Conservation (phyloP, 2,888 invertebrate species). For the Heterodera filipjevi region DNA sequence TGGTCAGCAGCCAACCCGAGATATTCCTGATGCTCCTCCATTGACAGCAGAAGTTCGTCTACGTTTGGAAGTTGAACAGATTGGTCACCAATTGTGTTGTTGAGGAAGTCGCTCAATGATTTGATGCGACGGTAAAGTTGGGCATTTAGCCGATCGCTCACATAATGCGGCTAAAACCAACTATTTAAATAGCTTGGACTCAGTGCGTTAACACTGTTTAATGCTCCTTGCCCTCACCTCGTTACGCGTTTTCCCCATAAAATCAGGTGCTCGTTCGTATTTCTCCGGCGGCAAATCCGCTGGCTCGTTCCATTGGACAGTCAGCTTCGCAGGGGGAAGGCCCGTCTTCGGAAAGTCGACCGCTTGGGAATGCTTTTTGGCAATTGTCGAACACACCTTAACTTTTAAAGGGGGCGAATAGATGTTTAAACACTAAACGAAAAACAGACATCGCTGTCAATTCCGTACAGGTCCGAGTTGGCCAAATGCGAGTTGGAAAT, state of each 20-base stretch:
- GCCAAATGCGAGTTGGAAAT: conserved; percentile 64
- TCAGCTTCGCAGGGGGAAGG: conserved; percentile 37
- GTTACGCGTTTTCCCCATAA: conserved; percentile 49
- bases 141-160: conserved; percentile 57
- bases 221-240: conserved; percentile 24
- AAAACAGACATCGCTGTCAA: conserved; percentile 45
- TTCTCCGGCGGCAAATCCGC: conserved; percentile 29
- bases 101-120: conserved; percentile 24
- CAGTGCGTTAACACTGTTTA: too few relatives aligned
- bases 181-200: too few relatives aligned
- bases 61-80: conserved; percentile 16
- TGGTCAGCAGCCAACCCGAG: conserved; percentile 22
- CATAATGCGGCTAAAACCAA: conserved; percentile 45
- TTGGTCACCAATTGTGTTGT: conserved; percentile 23
- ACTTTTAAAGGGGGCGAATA: neutral
- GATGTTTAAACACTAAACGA: neutral
- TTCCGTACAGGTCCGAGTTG: conserved; percentile 62
- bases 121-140: conserved; percentile 43
- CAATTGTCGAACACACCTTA: conserved; percentile 51
- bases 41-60: conserved; percentile 17
- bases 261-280: conserved; percentile 45
- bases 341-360: conserved; percentile 66
- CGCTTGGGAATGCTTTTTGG: conserved; percentile 59
- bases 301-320: conserved; percentile 32
- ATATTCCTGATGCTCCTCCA: neutral